These are phyloP conservation scores for Aethina tumida DNA, from an alignment of 1,140 invertebrate genomes.

Conservation along the genomic window DNA sequence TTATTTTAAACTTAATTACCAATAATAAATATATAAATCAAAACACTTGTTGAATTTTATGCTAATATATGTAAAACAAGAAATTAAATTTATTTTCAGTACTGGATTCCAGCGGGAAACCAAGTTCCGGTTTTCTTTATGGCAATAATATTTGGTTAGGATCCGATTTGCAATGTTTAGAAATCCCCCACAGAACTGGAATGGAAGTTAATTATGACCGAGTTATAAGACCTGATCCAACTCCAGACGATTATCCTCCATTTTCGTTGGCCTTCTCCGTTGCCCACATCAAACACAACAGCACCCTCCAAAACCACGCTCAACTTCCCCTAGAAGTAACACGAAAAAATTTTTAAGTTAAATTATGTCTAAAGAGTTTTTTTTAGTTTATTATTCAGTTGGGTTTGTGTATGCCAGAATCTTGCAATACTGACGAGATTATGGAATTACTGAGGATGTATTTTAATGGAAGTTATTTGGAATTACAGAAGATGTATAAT, in stretches of 20 bases:
- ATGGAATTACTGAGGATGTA: slow-evolving; percentile 15
- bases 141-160: slow-evolving; percentile 45
- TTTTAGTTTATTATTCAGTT: slow-evolving; percentile 23
- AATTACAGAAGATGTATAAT: slow-evolving; percentile 18
- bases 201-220: slow-evolving; percentile 22
- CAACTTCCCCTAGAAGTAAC: slow-evolving; percentile 34
- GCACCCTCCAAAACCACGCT: slow-evolving; percentile 37
- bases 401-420: slow-evolving; percentile 26
- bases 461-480: slow-evolving; percentile 14
- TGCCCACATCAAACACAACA: slow-evolving; percentile 36
- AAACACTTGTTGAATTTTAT: slow-evolving; percentile 5
- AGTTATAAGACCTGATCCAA: slow-evolving; percentile 24
- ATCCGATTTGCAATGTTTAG: slow-evolving; percentile 33
- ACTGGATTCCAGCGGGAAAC: slow-evolving; percentile 40
- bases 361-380: not conserved
- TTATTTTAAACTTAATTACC: not conserved
- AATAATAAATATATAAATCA: slow-evolving; percentile 5
- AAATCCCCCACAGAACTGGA: slow-evolving; percentile 23
- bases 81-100: slow-evolving; percentile 29
- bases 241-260: slow-evolving; percentile 36
- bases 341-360: slow-evolving; percentile 5
- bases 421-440: slow-evolving; percentile 21
- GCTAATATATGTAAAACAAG: slow-evolving; percentile 2
- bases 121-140: slow-evolving; percentile 36
- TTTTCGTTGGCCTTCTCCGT: slow-evolving; percentile 35